Evolutionary conservation across 2,797 vertebrate species (phyloP), one percentile per base, ranked within the genome.

Genomic region (Cirrhinus mrigala): DNA sequence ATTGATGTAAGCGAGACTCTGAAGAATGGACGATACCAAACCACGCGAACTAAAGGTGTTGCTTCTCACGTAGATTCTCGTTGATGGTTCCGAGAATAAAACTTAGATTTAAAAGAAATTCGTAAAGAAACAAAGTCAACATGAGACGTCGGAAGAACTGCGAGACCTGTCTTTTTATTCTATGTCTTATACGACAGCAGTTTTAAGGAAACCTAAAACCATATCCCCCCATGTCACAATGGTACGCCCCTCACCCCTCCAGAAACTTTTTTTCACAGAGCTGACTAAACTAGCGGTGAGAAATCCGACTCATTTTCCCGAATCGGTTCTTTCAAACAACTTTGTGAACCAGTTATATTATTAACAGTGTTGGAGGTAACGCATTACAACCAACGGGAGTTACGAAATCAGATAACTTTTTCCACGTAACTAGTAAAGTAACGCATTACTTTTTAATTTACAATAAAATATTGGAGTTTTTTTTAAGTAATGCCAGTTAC

Each of bases 11-110:
- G 81, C 62, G 80, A 81, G 46, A 76, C 66, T 33, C 77, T 75
- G 48, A 70, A 84, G 69, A 82, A 33, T 27, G 78, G 88, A 75
- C 54, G 60, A 56, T 60, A 85, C 89, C 87, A 89, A 81, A 14
- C 12, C 6, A 46, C 54, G 3, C 18, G 48, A 20, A 44, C 46
- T 27, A 66, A 64, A 60, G 50, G 64, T 33, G 24, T 10, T 48
- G 10, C 27, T 11, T 48, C 18, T 27, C 22, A 76, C 62, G 58
- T 24, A 58, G 54, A 18, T 60, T 40, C 8, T 27, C 9, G 15
- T 27, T 16, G 44, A 69, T 12, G 6, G 7, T 11, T 52, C 4
- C 0, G 29, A 44, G 8, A 20, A 40, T 9, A 29, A 12, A 81
- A 3, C 18, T 5, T 18, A 4, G 1, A 9, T 74, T 16, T 58